phyloP scores from a whole-genome alignment of 2,888 invertebrate genomes.

The Nyleta sp. region DNA sequence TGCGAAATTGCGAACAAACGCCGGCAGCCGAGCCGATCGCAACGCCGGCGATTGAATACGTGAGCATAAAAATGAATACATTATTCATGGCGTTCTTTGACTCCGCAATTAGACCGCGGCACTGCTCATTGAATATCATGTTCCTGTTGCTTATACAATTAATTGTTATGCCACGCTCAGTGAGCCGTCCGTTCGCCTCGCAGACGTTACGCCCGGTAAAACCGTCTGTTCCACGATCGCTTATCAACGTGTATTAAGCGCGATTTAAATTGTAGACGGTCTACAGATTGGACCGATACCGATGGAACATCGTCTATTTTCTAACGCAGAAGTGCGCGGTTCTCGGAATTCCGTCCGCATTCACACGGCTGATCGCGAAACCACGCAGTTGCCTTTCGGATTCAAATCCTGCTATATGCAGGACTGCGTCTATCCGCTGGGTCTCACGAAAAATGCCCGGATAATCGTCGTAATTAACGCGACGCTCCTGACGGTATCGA shows the following conservation, averaged over 20 bases:
- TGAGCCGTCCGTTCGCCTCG: conserved; percentile 76
- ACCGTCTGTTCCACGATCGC: conserved; percentile 66
- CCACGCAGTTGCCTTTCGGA: conserved; percentile 21
- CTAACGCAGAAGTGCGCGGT: conserved; percentile 54
- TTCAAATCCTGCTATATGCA: conserved; percentile 39
- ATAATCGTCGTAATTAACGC: conserved; percentile 34
- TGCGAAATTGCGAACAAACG: neutral
- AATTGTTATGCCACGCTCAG: conserved; percentile 77
- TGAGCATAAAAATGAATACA: conserved; percentile 72
- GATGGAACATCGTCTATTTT: conserved; percentile 57
- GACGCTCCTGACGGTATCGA: conserved; percentile 26
- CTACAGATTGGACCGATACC: conserved; percentile 61
- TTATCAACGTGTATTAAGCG: conserved; percentile 66
- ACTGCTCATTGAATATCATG: conserved; percentile 74
- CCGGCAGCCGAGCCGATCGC: neutral
- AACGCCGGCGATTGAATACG: conserved; percentile 16
- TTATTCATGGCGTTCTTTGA: conserved; percentile 63
- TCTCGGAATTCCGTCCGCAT: conserved; percentile 51
- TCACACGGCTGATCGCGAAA: conserved; percentile 42
- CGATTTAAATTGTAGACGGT: conserved; percentile 63
- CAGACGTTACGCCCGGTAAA: conserved; percentile 72
- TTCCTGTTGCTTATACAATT: conserved; percentile 78
- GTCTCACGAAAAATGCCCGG: neutral
- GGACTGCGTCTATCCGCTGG: conserved; percentile 2
- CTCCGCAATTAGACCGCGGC: conserved; percentile 64